Evolutionary conservation across 1,140 invertebrate species (phyloP), one percentile per base, ranked within the genome.

Genomic region (Trialeurodes vaporariorum): DNA sequence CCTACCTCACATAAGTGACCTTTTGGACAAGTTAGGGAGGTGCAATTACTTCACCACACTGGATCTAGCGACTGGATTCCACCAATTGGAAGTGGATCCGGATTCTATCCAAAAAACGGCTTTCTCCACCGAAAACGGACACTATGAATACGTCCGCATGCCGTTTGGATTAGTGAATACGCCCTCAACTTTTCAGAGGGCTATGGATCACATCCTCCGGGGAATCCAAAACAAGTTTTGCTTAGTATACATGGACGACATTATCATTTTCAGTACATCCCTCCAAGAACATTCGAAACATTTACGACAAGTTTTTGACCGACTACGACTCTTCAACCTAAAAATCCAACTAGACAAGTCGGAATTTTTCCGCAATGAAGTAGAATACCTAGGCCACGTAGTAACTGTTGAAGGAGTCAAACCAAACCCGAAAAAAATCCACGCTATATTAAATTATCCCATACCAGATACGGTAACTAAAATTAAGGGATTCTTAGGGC

Each of bases 31-130:
- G 24, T 63, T 84, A 65, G 74, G 75, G 13, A 73, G 75, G 2
- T 70, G 72, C 9, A 70, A 74, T 59, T 80, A 76, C 67, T 83
- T 84, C 66, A 74, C 74, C 0, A 76, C 77, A 0, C 65, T 84
- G 22, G 82, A 85, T 73, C 67, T 82, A 21, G 73, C 71, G 1
- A 75, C 72, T 25, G 83, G 83, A 1, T 85, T 80, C 73, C 80
- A 78, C 72, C 82, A 85, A 71, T 76, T 84, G 5, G 68, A 72
- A 11, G 71, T 84, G 22, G 69, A 76, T 23, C 58, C 71, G 73
- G 67, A 75, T 13, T 74, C 77, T 69, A 72, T 63, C 23, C 71
- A 75, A 5, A 84, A 83, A 72, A 83, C 82, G 1, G 78, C 80
- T 0, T 82, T 83, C 67, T 70, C 72, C 0, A 75, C 75, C 59